Conservation (phyloP, 1,140 invertebrate genomes). For the Calliphora vicina region DNA sequence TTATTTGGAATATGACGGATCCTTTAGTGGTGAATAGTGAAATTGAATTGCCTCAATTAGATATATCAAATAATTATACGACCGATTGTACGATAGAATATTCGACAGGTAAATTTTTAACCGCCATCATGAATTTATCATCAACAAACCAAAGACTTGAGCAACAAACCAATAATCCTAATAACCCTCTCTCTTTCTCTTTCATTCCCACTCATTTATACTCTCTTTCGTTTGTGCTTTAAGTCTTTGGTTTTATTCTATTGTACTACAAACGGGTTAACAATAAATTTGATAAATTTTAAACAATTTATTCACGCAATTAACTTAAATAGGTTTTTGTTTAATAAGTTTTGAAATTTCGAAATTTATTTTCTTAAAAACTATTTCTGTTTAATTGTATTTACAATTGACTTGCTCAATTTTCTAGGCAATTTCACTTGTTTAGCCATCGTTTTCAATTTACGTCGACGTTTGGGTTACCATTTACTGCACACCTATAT, state of each 20-base stretch:
- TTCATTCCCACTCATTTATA: not conserved
- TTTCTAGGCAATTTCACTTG: conserved; percentile 83
- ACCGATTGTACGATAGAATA: conserved; percentile 89
- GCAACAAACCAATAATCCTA: not conserved
- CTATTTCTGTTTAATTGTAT: not conserved
- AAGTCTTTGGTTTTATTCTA: not conserved
- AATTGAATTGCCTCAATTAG: conserved; percentile 85
- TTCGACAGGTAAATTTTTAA: conserved; percentile 74
- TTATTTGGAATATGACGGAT: conserved; percentile 89
- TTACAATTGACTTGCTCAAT: too few species aligned
- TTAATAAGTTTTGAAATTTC: not conserved
- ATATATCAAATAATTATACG: conserved; percentile 87
- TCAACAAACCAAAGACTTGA: conserved; percentile 32
- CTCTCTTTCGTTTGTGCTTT: not conserved
- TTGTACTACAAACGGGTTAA: not conserved
- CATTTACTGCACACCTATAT: conserved; percentile 92
- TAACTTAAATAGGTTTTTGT: not conserved
- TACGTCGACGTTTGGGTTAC: conserved; percentile 83
- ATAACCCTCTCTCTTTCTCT: not conserved
- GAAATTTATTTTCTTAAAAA: too few species aligned
- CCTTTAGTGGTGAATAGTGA: conserved; percentile 86
- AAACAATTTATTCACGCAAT: not conserved
- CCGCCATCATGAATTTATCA: not conserved
- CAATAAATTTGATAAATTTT: not conserved
- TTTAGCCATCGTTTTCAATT: conserved; percentile 84